These are phyloP conservation scores for Thelaira solivaga DNA, from an alignment of 2,888 invertebrate species.

Conservation along the genomic window DNA sequence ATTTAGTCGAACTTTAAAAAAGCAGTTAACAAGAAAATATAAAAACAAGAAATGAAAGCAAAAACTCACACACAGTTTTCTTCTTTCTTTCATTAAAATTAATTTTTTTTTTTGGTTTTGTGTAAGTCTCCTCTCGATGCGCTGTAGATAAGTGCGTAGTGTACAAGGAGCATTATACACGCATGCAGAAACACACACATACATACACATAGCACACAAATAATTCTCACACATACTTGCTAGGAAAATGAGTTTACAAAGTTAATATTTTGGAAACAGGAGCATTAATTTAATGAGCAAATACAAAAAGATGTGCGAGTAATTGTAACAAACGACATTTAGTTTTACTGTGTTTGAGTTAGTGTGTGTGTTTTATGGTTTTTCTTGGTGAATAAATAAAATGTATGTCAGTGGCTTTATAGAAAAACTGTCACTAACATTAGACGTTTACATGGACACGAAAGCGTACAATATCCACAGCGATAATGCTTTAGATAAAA, in stretches of 20 bases:
- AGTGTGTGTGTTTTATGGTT: neutral
- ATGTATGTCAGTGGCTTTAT: constrained; percentile 59
- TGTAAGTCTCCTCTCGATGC: constrained; percentile 57
- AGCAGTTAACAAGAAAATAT: constrained; percentile 22
- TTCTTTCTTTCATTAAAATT: too few relatives aligned
- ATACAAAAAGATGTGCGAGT: neutral
- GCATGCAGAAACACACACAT: constrained; percentile 2
- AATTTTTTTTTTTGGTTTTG: neutral
- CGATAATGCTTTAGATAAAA: constrained; percentile 4
- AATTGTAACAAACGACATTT: neutral
- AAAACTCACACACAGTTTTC: constrained; percentile 4
- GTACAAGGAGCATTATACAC: constrained; percentile 22
- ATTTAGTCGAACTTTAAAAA: constrained; percentile 41
- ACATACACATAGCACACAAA: constrained; percentile 4
- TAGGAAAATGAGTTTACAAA: neutral
- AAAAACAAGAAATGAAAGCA: constrained; percentile 1
- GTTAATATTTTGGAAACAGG: constrained; percentile 23
- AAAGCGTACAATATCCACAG: neutral
- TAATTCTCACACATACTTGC: constrained; percentile 12
- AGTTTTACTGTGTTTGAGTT: neutral
- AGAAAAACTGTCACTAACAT: constrained; percentile 20
- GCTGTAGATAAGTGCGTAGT: constrained; percentile 51
- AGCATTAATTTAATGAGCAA: constrained; percentile 11
- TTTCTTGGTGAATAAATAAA: constrained; percentile 39
- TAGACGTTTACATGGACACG: neutral